Evolutionary conservation across 2,797 vertebrate species (phyloP), one percentile per base, ranked within the genome.

Genomic region (Podargus strigoides): DNA sequence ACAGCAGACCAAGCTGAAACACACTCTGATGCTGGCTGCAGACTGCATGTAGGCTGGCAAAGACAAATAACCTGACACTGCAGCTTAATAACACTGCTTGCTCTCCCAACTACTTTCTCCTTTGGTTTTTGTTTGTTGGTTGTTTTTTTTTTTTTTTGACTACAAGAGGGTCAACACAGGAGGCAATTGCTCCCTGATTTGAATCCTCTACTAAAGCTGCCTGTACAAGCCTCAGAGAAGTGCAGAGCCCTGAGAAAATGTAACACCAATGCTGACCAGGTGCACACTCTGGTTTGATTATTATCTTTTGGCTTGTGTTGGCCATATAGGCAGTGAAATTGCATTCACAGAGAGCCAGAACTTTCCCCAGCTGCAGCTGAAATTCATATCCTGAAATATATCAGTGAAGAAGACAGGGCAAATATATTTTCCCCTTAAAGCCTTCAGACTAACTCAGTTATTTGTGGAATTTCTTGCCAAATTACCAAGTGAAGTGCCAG

Each of bases 11-110:
- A 39, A n/a, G 44, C 79, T 62, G 56, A 55, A 90, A 55, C 59
- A 80, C 55, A 17, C 58, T 68, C 28, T 63, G 53, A 5, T 22
- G 46, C 69, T 74, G 87, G 24, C 58, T 85, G 53, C 50, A 81
- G 76, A 78, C 10, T 1, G 4, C 27, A 7, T 17, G 42, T 0
- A 72, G 42, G 36, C 63, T 53, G 62, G 82, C 60, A 39, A 91
- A 85, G 85, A 92, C 76, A 90, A 94, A 93, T 50, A 83, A 70
- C 41, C 82, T 64, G 72, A 83, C 68, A 14, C 53, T 68, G 79
- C 68, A 86, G 73, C n/a, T 89, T 92, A 90, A 64, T 78, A 89
- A 85, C 10, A 42, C 52, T 58, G 42, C 68, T 68, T 67, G 58
- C 58, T 93, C 49, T 53, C 67, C 46, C 66, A 75, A 23, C n/a